Conservation (phyloP, 2,113 vertebrate species). For the Atherinomorus stipes region DNA sequence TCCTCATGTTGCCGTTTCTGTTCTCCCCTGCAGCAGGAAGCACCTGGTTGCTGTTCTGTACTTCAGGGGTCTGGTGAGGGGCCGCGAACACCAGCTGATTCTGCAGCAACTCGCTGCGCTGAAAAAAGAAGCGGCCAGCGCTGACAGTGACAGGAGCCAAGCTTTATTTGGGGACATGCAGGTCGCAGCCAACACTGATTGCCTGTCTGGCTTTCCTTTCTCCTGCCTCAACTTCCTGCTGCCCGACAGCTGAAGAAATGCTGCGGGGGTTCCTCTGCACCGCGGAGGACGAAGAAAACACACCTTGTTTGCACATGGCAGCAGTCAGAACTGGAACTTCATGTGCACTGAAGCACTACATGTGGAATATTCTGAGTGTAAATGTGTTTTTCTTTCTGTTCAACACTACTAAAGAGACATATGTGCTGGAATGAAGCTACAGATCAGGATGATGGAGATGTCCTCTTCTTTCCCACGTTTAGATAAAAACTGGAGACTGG, state of each 20-base stretch:
- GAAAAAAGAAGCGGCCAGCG: conserved; percentile 12
- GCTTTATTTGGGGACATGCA: conserved; percentile 76
- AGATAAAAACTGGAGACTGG: too few species aligned
- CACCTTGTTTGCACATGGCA: background rate
- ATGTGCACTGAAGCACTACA: background rate
- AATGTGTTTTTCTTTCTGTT: too few species aligned
- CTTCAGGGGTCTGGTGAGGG: conserved; percentile 74
- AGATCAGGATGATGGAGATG: too few species aligned
- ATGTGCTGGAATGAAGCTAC: too few species aligned
- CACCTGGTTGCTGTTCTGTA: conserved; percentile 79
- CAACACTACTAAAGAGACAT: too few species aligned
- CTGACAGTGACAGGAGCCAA: background rate
- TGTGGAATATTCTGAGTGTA: background rate
- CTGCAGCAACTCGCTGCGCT: conserved; percentile 60
- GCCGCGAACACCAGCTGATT: conserved; percentile 69
- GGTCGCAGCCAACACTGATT: conserved; percentile 56
- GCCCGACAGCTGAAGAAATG: conserved; percentile 18
- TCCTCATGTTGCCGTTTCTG: too few species aligned
- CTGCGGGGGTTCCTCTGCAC: background rate
- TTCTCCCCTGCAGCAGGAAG: conserved; percentile 63
- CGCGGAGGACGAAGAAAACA: too few species aligned
- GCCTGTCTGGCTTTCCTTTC: conserved; percentile 57
- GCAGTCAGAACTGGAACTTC: background rate
- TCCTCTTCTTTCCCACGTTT: too few species aligned
- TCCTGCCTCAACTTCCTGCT: conserved; percentile 50